Percentiles rank a stretch among this genome's conserved stretches.
These are phyloP conservation scores for Aphidius colemani DNA, from an alignment of 2,888 invertebrate species.

Conservation along the genomic window DNA sequence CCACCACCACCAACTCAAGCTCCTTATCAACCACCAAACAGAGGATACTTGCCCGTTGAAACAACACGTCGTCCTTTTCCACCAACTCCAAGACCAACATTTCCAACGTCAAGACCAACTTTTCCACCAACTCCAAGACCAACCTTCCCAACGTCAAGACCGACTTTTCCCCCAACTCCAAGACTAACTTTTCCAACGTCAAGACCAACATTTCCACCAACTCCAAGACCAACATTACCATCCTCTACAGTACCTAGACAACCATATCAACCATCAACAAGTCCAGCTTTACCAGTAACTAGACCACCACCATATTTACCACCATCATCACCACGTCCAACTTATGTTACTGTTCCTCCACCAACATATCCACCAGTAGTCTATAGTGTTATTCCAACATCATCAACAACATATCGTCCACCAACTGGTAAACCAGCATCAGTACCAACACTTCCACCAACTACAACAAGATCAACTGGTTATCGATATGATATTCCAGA, in stretches of 20 bases:
- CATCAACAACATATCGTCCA: constrained; percentile 37
- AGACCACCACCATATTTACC: constrained; percentile 54
- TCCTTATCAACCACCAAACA: not conserved
- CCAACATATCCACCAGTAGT: constrained; percentile 56
- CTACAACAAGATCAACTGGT: constrained; percentile 43
- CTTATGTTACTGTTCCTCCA: constrained; percentile 48
- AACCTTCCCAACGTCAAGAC: constrained; percentile 17
- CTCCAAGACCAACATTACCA: constrained; percentile 35
- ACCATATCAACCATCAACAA: constrained; percentile 38
- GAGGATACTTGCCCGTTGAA: not conserved
- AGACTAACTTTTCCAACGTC: constrained; percentile 24
- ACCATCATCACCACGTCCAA: constrained; percentile 46
- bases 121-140: constrained; percentile 5
- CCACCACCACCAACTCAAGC: constrained; percentile 41
- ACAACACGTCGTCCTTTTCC: constrained; percentile 17
- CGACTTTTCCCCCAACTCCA: constrained; percentile 22
- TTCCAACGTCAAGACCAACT: constrained; percentile 18
- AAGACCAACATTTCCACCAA: constrained; percentile 20
- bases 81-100: constrained; percentile 8
- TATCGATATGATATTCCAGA: constrained; percentile 55
- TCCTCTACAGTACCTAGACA: constrained; percentile 10
- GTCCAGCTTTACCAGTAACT: constrained; percentile 36
- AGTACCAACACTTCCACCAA: constrained; percentile 49
- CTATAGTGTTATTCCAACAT: constrained; percentile 47
- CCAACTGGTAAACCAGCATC: constrained; percentile 49